Evolutionary conservation across 2,113 vertebrate genomes (phyloP), one percentile per base, ranked within the genome.

Genomic region (Tauraco erythrolophus): DNA sequence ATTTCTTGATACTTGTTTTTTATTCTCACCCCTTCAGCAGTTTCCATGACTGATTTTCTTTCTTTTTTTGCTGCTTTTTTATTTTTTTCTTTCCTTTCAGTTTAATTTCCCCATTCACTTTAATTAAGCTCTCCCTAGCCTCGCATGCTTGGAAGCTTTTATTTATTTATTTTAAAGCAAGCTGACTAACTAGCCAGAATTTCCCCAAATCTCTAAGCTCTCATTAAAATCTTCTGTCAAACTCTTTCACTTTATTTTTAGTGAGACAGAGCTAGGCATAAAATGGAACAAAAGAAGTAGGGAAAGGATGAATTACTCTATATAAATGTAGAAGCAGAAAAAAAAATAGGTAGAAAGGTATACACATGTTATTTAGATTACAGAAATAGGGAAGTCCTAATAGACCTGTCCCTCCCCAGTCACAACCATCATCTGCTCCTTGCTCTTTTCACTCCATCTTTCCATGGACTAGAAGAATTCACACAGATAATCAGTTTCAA

Each of bases 151-250:
- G 33, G 21, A 94, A 81, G 48, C 14, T 80, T 68, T 96, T 93
- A 93, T 89, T 94, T 96, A 88, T 96, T 94, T 92, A 81, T 94
- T 94, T 95, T 78, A 95, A 92, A 91, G 30, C 60, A 70, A 95
- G 53, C 15, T 91, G 69, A 82, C 45, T 94, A 96, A 91, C 95
- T 79, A 86, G 21, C 48, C 53, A 76, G 75, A 96, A 95, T 94
- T 95, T 93, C 48, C 53, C 23, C 31, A 81, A 88, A 81, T 48
- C 78, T 90, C 84, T 90, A 84, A 95, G 61, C 57, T 92, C 76
- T 88, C 86, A 57, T 93, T 97, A 95, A 92, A 94, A 88, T 72
- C 25, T 93, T 93, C 64, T 88, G 74, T 92, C 56, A 95, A 96
- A 91, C 5, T 1, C 31, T 90, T 64, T 92, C 13, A 22, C 4